Evolutionary conservation across 2,113 vertebrate genomes (phyloP).

Genomic region (Gadus chalcogrammus): DNA sequence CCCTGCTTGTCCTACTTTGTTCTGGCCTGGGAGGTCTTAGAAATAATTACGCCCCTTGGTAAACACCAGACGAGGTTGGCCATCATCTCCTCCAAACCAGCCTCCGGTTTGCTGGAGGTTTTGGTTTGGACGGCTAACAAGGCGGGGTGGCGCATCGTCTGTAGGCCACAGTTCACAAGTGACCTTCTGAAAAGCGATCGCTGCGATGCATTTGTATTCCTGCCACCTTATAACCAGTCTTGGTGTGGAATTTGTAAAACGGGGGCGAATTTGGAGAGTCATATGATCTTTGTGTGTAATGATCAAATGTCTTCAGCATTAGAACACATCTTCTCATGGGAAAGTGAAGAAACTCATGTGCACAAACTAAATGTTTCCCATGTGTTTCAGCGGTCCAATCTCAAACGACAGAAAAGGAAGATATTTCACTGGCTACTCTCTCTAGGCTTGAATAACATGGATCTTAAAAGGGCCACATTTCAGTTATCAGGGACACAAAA

Average conservation of each 20-base stretch:
- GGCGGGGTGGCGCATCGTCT: conserved; percentile 74
- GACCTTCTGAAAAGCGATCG: conserved; percentile 39
- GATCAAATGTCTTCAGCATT: conserved; percentile 38
- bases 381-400: conserved; percentile 73
- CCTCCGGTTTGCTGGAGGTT: conserved; percentile 71
- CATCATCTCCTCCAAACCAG: conserved; percentile 70
- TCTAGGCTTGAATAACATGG: conserved; percentile 57
- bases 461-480: conserved; percentile 54
- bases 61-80: conserved; percentile 62
- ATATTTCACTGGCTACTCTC: conserved; percentile 71
- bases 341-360: conserved; percentile 62
- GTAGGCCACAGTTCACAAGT: conserved; percentile 30
- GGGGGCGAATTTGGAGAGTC: conserved; percentile 44
- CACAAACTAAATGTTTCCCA: conserved; percentile 59
- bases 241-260: conserved; percentile 41
- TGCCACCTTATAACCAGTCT: conserved; percentile 65
- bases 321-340: conserved; percentile 35
- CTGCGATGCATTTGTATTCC: conserved; percentile 67
- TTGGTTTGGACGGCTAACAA: conserved; percentile 69
- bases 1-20: conserved; percentile 81
- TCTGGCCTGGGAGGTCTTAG: conserved; percentile 78
- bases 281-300: conserved; percentile 71
- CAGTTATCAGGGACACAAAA: conserved; percentile 23
- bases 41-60: conserved; percentile 47
- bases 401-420: conserved; percentile 58